A percentile compares a stretch with the other conserved stretches of the same genome.
Conservation (phyloP, 1,140 invertebrate species). For the Atta cephalotes region DNA sequence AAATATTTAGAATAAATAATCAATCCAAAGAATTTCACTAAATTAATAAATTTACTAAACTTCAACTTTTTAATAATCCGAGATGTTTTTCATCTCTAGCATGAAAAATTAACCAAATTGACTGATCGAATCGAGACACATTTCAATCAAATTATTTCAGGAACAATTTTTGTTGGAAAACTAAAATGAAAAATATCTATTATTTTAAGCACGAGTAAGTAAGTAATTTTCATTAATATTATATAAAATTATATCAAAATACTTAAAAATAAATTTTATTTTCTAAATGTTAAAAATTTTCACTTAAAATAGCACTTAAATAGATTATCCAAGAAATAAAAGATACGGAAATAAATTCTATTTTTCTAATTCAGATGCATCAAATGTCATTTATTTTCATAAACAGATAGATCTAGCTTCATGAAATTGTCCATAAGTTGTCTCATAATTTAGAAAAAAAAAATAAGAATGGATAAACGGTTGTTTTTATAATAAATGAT, state of each 20-base stretch:
- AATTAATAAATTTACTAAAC: background rate
- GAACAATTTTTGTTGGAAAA: background rate
- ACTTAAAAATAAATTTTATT: background rate
- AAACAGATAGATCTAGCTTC: background rate
- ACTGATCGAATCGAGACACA: background rate
- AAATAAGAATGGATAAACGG: background rate
- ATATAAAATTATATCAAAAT: background rate
- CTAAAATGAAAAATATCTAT: background rate
- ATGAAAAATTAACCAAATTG: slow-evolving; percentile 14
- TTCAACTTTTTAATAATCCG: background rate
- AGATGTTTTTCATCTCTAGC: background rate
- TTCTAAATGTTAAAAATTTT: background rate
- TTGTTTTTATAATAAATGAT: background rate
- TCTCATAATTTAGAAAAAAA: background rate
- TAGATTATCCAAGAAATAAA: background rate
- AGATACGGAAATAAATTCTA: background rate
- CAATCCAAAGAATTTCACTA: background rate
- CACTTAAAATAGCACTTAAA: background rate
- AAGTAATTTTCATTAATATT: background rate
- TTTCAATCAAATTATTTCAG: slow-evolving; percentile 6
- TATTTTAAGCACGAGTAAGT: background rate
- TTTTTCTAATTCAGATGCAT: background rate
- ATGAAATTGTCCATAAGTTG: too few species aligned
- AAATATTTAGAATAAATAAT: background rate
- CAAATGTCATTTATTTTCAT: background rate